Percentiles rank a stretch among this genome's conserved stretches.
Conservation (phyloP, 1,140 invertebrate species). For the Aporrectodea caliginosa region DNA sequence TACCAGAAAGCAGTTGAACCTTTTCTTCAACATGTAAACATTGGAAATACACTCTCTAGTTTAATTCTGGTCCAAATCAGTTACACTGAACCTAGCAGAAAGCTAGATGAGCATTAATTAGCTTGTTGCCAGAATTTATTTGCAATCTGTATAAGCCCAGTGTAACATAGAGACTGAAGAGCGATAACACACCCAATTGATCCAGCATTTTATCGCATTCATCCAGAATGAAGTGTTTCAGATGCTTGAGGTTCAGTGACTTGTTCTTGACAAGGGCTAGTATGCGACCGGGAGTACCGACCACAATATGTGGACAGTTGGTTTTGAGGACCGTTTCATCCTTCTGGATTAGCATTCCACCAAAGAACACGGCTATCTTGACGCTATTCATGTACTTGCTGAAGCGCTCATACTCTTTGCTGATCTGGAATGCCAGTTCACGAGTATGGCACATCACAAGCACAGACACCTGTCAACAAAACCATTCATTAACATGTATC, state of each 20-base stretch:
- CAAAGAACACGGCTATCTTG: slow-evolving; percentile 94
- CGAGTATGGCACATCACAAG: slow-evolving; percentile 97
- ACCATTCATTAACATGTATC: too few relatives aligned
- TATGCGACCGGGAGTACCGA: slow-evolving; percentile 94
- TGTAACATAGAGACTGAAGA: too few relatives aligned
- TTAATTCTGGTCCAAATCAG: too few relatives aligned
- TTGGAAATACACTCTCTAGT: too few relatives aligned
- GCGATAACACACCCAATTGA: too few relatives aligned
- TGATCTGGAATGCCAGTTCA: slow-evolving; percentile 98
- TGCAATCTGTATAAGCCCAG: too few relatives aligned
- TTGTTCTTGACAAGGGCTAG: slow-evolving; percentile 86
- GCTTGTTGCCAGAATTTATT: too few relatives aligned
- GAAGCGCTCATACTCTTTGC: slow-evolving; percentile 97
- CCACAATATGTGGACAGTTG: slow-evolving; percentile 94
- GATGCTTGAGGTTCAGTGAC: slow-evolving; percentile 81
- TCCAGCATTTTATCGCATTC: slow-evolving; percentile 99
- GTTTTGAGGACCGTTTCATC: slow-evolving; percentile 92
- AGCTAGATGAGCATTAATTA: too few relatives aligned
- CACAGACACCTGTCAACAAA: slow-evolving; percentile 76
- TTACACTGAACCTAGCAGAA: too few relatives aligned
- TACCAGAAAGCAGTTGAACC: too few relatives aligned
- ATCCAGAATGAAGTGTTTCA: slow-evolving; percentile 97
- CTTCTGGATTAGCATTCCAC: slow-evolving; percentile 85
- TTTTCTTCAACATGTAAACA: too few relatives aligned
- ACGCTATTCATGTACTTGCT: slow-evolving; percentile 94